Evolutionary conservation across 23 tunicate genomes (phyloP).

Genomic region (Trididemnum nubilum): DNA sequence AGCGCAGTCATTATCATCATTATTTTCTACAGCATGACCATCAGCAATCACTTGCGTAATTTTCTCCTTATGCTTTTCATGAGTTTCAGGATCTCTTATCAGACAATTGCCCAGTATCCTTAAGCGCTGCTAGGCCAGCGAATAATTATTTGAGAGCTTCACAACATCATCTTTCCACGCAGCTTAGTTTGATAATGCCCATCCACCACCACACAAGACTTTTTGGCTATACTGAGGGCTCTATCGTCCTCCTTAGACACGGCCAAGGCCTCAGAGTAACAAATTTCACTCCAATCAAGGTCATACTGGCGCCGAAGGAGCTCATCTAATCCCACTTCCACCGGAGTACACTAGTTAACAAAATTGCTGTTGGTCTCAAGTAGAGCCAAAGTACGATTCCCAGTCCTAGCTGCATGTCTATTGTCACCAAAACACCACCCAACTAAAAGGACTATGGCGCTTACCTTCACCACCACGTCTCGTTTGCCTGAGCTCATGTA

Average conservation of each 20-base stretch:
- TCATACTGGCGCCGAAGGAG: neutral
- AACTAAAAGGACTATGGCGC: neutral
- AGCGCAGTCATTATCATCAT: neutral
- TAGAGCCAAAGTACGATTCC: neutral
- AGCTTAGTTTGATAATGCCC: neutral
- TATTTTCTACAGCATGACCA: neutral
- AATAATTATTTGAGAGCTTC: neutral
- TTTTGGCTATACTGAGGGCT: neutral
- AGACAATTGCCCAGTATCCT: neutral
- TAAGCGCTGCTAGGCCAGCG: neutral
- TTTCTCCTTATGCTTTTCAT: neutral
- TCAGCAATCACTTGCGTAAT: neutral
- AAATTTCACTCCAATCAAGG: neutral
- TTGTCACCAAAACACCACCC: neutral
- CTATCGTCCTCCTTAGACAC: neutral
- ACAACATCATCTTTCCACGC: neutral
- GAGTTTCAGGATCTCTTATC: neutral
- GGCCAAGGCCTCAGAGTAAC: neutral
- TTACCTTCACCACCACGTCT: neutral
- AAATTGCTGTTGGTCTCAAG: neutral
- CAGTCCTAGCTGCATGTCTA: neutral
- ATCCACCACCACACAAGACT: neutral
- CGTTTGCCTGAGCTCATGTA: neutral
- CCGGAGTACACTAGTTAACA: neutral
- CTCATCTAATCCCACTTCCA: neutral